A percentile compares a stretch with the other conserved stretches of the same genome.
phyloP scores from a whole-genome alignment of 2,113 vertebrate genomes.

The Sinocyclocheilus rhinocerous region DNA sequence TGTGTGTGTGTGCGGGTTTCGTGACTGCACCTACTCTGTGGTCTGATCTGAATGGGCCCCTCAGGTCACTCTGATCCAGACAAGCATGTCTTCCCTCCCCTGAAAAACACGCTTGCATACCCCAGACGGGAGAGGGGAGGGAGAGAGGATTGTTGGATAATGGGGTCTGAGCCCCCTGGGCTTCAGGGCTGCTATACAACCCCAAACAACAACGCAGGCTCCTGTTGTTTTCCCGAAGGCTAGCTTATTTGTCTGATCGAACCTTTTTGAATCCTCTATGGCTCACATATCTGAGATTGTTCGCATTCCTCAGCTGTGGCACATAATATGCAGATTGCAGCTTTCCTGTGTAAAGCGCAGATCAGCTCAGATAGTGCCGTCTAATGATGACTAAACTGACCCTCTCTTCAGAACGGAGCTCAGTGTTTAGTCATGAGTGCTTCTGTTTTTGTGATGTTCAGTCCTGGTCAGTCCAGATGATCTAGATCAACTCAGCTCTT shows the following conservation, averaged over 20 bases:
- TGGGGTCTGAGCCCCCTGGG: not conserved
- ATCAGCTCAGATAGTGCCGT: constrained; percentile 17
- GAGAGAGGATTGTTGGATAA: constrained; percentile 11
- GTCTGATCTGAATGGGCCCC: constrained; percentile 51
- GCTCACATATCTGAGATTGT: constrained; percentile 45
- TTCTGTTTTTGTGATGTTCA: not conserved
- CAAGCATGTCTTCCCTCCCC: constrained; percentile 41
- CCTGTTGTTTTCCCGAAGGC: constrained; percentile 38
- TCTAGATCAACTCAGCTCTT: not conserved
- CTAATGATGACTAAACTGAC: not conserved
- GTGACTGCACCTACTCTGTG: constrained; percentile 55
- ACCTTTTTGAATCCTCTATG: constrained; percentile 23
- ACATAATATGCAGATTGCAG: constrained; percentile 46
- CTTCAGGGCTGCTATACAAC: not conserved
- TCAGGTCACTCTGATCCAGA: constrained; percentile 60
- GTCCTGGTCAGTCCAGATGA: not conserved
- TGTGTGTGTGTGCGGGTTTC: constrained; percentile 41
- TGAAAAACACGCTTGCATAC: constrained; percentile 4
- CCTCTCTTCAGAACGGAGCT: not conserved
- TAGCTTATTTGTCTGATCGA: constrained; percentile 28
- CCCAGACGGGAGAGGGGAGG: constrained; percentile 30
- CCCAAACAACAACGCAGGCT: constrained; percentile 39
- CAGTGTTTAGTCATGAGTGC: not conserved
- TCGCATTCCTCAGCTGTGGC: constrained; percentile 39
- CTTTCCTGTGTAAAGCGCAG: constrained; percentile 26